A percentile compares a stretch with the other conserved stretches of the same genome.
Evolutionary conservation across 2,797 vertebrate species (phyloP).

Genomic region (Tadarida brasiliensis): DNA sequence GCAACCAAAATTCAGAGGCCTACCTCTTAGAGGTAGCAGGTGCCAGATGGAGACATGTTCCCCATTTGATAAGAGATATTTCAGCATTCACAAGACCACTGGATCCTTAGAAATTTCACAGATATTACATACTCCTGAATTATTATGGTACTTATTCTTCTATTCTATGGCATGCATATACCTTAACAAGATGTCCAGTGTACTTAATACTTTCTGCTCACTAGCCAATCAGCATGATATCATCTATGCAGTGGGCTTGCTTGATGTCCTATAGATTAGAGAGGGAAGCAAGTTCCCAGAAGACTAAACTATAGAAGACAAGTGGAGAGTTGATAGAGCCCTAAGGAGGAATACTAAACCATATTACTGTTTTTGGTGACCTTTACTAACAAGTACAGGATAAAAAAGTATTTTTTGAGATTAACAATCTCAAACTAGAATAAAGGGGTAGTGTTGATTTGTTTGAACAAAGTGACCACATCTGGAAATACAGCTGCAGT

Average conservation of each 20-base stretch:
- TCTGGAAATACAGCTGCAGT: neutral
- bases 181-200: neutral
- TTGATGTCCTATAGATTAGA: neutral
- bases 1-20: neutral
- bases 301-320: neutral
- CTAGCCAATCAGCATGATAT: neutral
- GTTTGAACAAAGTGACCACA: neutral
- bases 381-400: neutral
- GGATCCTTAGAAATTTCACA: neutral
- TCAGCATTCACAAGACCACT: neutral
- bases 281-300: neutral
- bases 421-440: neutral
- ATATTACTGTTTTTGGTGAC: neutral
- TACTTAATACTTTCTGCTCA: neutral
- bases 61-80: neutral
- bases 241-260: neutral
- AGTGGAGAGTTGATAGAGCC: neutral
- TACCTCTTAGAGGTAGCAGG: neutral
- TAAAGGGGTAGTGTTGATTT: neutral
- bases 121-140: neutral
- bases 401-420: neutral
- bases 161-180: neutral
- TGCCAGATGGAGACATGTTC: neutral
- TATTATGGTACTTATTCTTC: neutral
- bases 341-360: neutral